Percentiles rank a stretch among this genome's conserved stretches.
phyloP scores from a whole-genome alignment of 2,113 vertebrate species.

The Halcyon senegalensis region DNA sequence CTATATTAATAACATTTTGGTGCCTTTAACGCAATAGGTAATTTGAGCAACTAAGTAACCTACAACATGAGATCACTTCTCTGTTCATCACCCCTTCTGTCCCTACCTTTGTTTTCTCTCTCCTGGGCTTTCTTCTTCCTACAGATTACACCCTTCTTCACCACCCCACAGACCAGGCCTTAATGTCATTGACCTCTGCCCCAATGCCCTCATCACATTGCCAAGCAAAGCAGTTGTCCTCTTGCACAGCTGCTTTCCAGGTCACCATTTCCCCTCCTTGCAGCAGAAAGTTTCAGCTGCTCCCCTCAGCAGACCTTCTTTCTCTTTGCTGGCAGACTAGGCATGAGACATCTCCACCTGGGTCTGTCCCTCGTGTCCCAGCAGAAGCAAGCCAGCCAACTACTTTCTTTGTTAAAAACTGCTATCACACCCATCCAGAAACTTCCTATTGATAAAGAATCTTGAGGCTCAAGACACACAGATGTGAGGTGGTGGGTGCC shows the following conservation, averaged over 20 bases:
- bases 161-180: neutral
- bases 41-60: neutral
- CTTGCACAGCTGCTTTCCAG: neutral
- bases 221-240: neutral
- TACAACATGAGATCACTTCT: neutral
- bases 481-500: neutral
- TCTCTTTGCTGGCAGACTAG: neutral
- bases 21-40: neutral
- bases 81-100: neutral
- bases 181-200: neutral
- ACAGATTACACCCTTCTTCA: neutral
- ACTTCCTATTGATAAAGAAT: neutral
- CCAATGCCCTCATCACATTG: neutral
- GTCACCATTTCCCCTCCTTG: neutral
- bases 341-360: neutral
- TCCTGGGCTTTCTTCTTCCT: neutral
- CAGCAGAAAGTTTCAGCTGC: neutral
- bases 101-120: neutral
- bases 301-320: neutral
- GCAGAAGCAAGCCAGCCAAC: neutral
- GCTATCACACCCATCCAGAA: neutral
- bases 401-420: neutral
- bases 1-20: neutral
- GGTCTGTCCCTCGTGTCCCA: neutral
- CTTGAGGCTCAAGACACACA: neutral